Percentiles rank a stretch among this genome's conserved stretches.
phyloP scores from a whole-genome alignment of 92 coral and sea anemone species.

The Zoanthus sansibaricus region DNA sequence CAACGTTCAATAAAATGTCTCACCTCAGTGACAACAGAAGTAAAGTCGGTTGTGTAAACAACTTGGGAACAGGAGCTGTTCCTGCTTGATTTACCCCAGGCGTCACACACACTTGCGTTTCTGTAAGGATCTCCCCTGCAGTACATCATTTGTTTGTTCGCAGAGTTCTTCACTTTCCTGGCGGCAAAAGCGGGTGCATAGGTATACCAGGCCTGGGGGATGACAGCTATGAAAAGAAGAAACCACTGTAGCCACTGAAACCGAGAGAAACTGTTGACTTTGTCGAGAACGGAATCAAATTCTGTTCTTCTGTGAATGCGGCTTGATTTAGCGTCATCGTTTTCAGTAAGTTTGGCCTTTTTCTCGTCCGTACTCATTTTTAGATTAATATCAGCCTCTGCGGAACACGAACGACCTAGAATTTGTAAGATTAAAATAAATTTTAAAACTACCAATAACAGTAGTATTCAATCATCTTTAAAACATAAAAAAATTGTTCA shows the following conservation, averaged over 20 bases:
- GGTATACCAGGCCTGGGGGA: constrained; percentile 97
- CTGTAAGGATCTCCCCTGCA: constrained; percentile 69
- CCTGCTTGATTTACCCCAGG: constrained; percentile 49
- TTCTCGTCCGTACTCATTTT: background rate
- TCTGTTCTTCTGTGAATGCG: constrained; percentile 76
- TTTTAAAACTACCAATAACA: too few species aligned
- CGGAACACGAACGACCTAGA: too few species aligned
- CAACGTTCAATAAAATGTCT: background rate
- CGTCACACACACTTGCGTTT: constrained; percentile 56
- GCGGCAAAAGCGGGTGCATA: constrained; percentile 97
- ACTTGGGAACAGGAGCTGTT: constrained; percentile 71
- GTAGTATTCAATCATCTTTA: too few species aligned
- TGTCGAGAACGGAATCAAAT: constrained; percentile 78
- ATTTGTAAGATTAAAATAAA: too few species aligned
- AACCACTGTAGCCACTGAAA: constrained; percentile 95
- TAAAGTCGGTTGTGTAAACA: constrained; percentile 71
- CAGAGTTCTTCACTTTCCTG: constrained; percentile 77
- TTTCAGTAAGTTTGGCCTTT: background rate
- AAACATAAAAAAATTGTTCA: too few species aligned
- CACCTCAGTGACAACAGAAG: constrained; percentile 98
- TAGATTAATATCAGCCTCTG: background rate
- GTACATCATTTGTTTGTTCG: constrained; percentile 43
- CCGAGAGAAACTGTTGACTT: constrained; percentile 87
- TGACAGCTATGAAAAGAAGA: constrained; percentile 78
- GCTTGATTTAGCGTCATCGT: constrained; percentile 35